Conservation (phyloP, 2,113 vertebrate species). For the Sclerurus mexicanus region DNA sequence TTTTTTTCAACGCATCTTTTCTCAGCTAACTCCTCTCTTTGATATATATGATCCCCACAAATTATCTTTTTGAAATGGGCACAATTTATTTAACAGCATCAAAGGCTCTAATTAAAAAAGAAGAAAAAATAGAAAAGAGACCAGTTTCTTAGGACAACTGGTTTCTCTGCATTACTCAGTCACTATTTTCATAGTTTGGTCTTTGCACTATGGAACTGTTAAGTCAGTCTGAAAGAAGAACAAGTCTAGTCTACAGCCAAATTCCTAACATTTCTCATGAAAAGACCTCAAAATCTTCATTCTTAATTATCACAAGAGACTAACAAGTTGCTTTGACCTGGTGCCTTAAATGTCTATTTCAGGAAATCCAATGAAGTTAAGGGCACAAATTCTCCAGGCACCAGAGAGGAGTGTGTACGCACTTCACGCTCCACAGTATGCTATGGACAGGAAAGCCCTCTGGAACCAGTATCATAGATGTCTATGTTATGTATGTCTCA, state of each 20-base stretch:
- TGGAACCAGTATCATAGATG: not conserved
- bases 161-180: not conserved
- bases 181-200: not conserved
- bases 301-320: not conserved
- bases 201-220: not conserved
- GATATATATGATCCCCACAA: not conserved
- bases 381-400: not conserved
- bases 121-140: not conserved
- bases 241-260: not conserved
- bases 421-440: rapidly evolving
- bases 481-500: not conserved
- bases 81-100: constrained; percentile 19
- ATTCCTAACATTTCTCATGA: not conserved
- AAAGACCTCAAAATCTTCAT: not conserved
- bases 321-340: not conserved
- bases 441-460: not conserved
- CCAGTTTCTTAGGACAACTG: not conserved
- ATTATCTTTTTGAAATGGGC: constrained; percentile 15
- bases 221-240: not conserved
- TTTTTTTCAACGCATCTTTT: not conserved
- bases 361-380: not conserved
- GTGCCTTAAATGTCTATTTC: not conserved
- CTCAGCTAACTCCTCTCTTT: not conserved
- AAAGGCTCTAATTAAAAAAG: not conserved
- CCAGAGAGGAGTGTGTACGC: rapidly evolving